Base-by-base conservation (phyloP, 2,888 invertebrate species). In the Altica lythri region DNA sequence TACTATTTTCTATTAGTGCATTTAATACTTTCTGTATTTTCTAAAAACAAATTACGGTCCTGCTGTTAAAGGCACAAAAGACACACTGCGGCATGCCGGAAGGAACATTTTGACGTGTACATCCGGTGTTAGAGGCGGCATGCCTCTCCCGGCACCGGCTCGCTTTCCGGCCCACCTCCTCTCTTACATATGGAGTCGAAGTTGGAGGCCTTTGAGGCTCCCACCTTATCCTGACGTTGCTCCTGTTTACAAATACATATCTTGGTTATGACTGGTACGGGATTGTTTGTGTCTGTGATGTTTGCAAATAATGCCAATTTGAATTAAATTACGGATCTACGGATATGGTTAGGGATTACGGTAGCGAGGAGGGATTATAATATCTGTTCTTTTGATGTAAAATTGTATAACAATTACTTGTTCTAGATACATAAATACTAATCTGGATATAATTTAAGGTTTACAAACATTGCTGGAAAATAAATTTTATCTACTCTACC, bases 301-400 rank as follows among this genome's bases (percentile, higher is more conserved):
- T 58, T 52, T 44, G 51, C 46, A 54, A 54, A 59, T 59, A 48
- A 59, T 56, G 51, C 54, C 52, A 56, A 57, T 59, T 59, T 40
- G 27, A 35, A 51, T 51, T 40, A 30, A 40, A 50, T 55, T 46
- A 50, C 35, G 19, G 40, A 40, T 19, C n/a, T 13, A n/a, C 1
- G 13, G 34, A 34, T 30, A 12, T 34, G 34, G 14, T 34, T 16
- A 5, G 34, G 34, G 16, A 8, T 8, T 14, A 9, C 9, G 34
- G 34, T 10, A 16, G 5, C n/a, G n/a, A n/a, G n/a, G n/a, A n/a
- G n/a, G n/a, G n/a, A n/a, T n/a, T n/a, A n/a, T n/a, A n/a, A n/a
- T n/a, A n/a, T n/a, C n/a, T n/a, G n/a, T 34, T 14, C 14, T 34
- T 4, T 34, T 9, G 34, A 34, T 14, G 16, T 34, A n/a, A n/a